phyloP scores from a whole-genome alignment of 2,113 vertebrate species.

The Phycodurus eques region DNA sequence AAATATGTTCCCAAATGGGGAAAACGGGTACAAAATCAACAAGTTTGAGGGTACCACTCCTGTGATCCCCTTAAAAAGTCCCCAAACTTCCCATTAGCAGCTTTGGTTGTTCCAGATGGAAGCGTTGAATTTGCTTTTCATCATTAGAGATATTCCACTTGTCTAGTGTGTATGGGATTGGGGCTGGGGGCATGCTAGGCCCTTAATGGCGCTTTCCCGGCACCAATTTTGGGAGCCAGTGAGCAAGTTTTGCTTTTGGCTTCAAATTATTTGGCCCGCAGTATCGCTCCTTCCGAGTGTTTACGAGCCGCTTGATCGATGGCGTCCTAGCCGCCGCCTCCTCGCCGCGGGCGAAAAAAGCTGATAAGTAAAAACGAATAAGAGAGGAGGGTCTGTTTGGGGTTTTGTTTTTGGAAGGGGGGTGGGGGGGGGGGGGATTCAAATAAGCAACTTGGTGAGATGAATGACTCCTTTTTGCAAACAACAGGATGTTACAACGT shows the following conservation, averaged over 20 bases:
- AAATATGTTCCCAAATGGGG: too few species aligned
- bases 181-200: not conserved
- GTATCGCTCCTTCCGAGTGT: constrained; percentile 4
- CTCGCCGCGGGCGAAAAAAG: not conserved
- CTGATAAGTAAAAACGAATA: constrained; percentile 8
- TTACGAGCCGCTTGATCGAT: constrained; percentile 11
- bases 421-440: not conserved
- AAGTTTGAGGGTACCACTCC: not conserved
- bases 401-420: not conserved
- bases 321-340: not conserved
- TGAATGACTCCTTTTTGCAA: not conserved
- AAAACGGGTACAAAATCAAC: too few species aligned
- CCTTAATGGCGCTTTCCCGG: not conserved
- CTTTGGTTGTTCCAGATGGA: not conserved
- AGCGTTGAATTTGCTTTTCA: not conserved
- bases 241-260: not conserved
- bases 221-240: not conserved
- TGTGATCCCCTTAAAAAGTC: not conserved
- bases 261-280: constrained; percentile 3
- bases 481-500: not conserved
- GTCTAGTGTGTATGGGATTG: not conserved
- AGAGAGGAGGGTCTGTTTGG: constrained; percentile 9
- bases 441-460: not conserved
- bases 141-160: not conserved
- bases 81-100: not conserved